Base-by-base conservation (phyloP, 2,113 vertebrate genomes). In the Atlantisia rogersi region DNA sequence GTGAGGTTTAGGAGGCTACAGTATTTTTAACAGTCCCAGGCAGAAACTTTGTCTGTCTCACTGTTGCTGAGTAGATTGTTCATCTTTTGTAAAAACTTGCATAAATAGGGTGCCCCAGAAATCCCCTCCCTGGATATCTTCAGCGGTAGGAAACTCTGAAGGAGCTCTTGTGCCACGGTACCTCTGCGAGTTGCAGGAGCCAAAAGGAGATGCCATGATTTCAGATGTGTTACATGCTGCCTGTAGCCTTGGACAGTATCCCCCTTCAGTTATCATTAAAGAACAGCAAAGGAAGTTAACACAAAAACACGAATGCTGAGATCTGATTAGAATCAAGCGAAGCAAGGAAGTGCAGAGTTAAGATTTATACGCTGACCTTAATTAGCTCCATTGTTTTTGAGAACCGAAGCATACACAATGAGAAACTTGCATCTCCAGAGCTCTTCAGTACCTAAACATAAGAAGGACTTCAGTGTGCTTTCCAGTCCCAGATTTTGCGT, bases 351-450 rank as follows among this genome's bases (percentile, higher is more conserved):
- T 96, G 94, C 90, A 95, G 95, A 93, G 83, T 92, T 92, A 94
- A 97, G 94, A 96, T 97, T 97, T 97, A 94, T 97, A 94, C 9
- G 50, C 88, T 70, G 96, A 82, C 92, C 94, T 95, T 96, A 95
- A 96, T 97, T 96, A 94, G 95, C 94, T 91, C 96, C 63, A 96
- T 97, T 97, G 96, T 97, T 97, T 91, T 94, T 76, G 91, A 85
- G 96, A 92, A 76, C 40, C 4, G 6, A 91, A 94, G 94, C 2
- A 1, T 92, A 94, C 94, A 96, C 96, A 95, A 73, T 86, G 92
- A 91, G 74, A 58, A 91, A 55, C 91, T 97, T 82, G 55, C 88
- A 87, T 95, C 91, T 97, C 92, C 74, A 91, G 70, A 84, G 70
- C 67, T 91, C 59, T 69, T 94, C 67, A 24, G 80, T 84, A 82